Evolutionary conservation across 2,113 vertebrate species (phyloP), one percentile per base, ranked within the genome.

Genomic region (Pomatostomus ruficeps): DNA sequence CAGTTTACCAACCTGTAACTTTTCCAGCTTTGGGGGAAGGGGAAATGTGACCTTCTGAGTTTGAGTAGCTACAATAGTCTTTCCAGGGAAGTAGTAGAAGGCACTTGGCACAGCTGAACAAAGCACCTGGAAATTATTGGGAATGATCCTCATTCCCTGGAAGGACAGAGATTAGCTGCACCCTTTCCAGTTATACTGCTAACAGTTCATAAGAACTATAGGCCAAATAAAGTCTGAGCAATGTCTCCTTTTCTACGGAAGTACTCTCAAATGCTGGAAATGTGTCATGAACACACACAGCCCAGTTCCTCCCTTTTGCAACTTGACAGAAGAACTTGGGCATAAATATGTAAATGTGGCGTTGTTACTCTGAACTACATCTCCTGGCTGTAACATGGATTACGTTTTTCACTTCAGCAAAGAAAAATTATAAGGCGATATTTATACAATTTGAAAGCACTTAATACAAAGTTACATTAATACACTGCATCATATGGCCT

Each of bases 401-500:
- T 93, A 91, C 0, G 7, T 84, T 91, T 95, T 97, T 96, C 90
- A 95, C 65, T 97, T 97, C 85, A 96, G 95, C 94, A 86, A 97
- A 98, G 98, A 98, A 97, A 96, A 94, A 87, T 95, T 97, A 98
- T 97, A 97, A 98, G 97, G 98, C 96, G 98, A 97, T 97, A 98
- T 97, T 97, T 95, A 97, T 91, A 97, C 97, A 98, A 93, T 81
- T 98, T 97, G 97, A 98, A 98, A 98, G 97, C 98, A 98, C 98
- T 96, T 98, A 98, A 98, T 98, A 98, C 98, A 98, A 98, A 98
- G 98, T 98, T 97, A 98, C 97, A 89, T 87, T 96, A 97, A 94
- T 97, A 97, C 86, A 96, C 96, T 96, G 95, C 91, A 98, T 97
- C 93, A 84, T 95, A 95, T 77, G 96, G 96, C 96, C 96, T 97